phyloP scores from a whole-genome alignment of 2,888 invertebrate genomes.

The Thymelicus lineola region DNA sequence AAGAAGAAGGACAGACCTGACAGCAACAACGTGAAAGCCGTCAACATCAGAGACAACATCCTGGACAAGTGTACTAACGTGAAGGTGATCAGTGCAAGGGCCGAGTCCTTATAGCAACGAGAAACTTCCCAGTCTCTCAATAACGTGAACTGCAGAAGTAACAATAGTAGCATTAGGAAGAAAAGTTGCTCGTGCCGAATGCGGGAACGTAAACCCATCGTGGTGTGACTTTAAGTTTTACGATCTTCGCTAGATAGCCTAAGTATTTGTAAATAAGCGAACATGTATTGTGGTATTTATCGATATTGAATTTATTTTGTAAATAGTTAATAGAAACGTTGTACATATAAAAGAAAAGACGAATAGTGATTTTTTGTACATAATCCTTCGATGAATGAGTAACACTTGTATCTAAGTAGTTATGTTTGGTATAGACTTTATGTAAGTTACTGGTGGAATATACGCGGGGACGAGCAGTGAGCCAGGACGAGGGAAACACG shows the following conservation, averaged over 20 bases:
- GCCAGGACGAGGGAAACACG: slow-evolving; percentile 67
- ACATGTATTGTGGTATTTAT: slow-evolving; percentile 1
- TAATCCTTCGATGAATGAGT: slow-evolving; percentile 50
- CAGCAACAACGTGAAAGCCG: slow-evolving; percentile 52
- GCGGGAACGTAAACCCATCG: slow-evolving; percentile 71
- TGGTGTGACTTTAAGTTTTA: slow-evolving; percentile 55
- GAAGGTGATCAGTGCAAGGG: slow-evolving; percentile 56
- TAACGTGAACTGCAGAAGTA: slow-evolving; percentile 60
- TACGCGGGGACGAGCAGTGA: slow-evolving; percentile 64
- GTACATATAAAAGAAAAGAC: slow-evolving; percentile 64
- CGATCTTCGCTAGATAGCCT: slow-evolving; percentile 6
- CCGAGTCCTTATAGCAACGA: slow-evolving; percentile 75
- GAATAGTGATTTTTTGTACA: slow-evolving; percentile 75
- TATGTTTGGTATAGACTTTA: slow-evolving; percentile 49
- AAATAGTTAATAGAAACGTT: slow-evolving; percentile 51
- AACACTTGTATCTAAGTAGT: slow-evolving; percentile 40
- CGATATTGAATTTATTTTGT: slow-evolving; percentile 39
- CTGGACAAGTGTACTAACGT: slow-evolving; percentile 39
- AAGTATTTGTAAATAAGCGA: slow-evolving; percentile 17
- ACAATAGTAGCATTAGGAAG: slow-evolving; percentile 61
- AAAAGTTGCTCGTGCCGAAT: slow-evolving; percentile 77
- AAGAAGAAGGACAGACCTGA: slow-evolving; percentile 48
- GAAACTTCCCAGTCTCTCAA: slow-evolving; percentile 69
- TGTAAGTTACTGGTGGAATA: slow-evolving; percentile 41
- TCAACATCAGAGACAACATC: slow-evolving; percentile 43